These are phyloP conservation scores for Prinia subflava DNA, from an alignment of 2,113 vertebrate genomes.

Conservation along the genomic window DNA sequence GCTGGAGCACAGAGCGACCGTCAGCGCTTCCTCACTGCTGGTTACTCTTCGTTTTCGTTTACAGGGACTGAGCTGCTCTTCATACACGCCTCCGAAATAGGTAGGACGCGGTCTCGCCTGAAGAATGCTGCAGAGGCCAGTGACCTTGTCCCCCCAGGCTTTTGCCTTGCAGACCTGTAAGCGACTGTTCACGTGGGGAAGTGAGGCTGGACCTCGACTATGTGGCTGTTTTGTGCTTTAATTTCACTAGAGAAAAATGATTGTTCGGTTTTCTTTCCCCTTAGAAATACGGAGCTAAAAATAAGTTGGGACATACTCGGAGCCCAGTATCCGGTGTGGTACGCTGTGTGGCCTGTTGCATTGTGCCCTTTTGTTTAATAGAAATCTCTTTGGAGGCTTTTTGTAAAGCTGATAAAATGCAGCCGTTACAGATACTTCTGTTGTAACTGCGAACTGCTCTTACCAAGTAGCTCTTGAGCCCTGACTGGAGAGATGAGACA, in stretches of 20 bases:
- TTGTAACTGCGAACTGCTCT: not conserved
- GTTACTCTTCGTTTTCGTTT: not conserved
- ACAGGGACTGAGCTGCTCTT: not conserved
- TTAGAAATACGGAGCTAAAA: not conserved
- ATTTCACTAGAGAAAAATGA: not conserved
- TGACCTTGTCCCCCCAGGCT: not conserved
- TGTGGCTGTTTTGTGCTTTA: not conserved
- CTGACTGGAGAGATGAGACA: not conserved
- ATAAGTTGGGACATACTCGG: accelerated
- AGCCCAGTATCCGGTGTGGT: accelerated
- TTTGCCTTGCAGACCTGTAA: not conserved
- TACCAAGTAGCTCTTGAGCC: not conserved
- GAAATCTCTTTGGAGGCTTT: not conserved
- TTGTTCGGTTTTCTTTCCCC: not conserved
- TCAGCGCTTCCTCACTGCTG: not conserved
- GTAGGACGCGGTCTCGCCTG: not conserved
- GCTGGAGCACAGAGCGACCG: not conserved
- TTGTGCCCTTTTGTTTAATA: not conserved
- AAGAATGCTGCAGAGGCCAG: accelerated
- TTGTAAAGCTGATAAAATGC: not conserved
- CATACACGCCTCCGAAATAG: not conserved
- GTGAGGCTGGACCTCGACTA: not conserved
- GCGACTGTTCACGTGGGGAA: not conserved
- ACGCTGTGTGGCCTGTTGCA: accelerated
- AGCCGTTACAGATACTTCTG: not conserved